Base-by-base conservation (phyloP, 2,888 invertebrate species). In the Acleris holmiana region DNA sequence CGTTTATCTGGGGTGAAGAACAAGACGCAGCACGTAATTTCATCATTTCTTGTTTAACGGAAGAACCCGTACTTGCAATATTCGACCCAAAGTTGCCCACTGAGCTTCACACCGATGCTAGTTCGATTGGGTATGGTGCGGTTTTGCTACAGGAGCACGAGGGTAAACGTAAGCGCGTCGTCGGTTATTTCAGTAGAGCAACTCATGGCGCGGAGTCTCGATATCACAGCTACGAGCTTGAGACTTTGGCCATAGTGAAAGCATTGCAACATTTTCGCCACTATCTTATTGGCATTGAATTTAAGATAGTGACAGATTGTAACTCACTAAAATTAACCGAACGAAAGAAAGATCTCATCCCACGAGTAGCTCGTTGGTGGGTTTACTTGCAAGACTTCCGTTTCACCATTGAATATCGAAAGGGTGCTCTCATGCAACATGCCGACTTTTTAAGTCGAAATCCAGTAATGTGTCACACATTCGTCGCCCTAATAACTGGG, bases 41-140 rank as follows among this genome's bases (percentile, higher is more conserved):
- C 53, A 46, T 74, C 5, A 74, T 75, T 61, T 4, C 40, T 1
- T 44, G 21, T n/a, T 59, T 74, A 18, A 69, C 71, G 41, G 21
- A 44, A 5, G 63, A 68, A 57, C 81, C 77, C 0, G 60, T 77
- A 0, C 44, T 82, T 29, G 74, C 71, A 0, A 56, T 77, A 13
- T 80, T 73, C 49, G 71, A 76, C 44, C 71, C 70, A 1, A 35
- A 29, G 2, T 44, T 71, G 5, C 56, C 65, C 6, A 74, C 67
- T 1, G 73, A 78, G 54, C 55, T 79, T 4, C 77, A 79, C 58
- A 76, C 76, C 0, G 77, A 80, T 41, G 78, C 78, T 0, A 71
- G 76, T 51, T 69, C 68, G 44, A 6, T 68, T n/a, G 76, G 76
- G 2, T 68, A 73, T 6, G 77, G 71, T 0, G 78, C 75, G 4